Percentiles rank a stretch among this genome's conserved stretches.
Conservation (phyloP, 2,888 invertebrate species). For the Hyles lineata region DNA sequence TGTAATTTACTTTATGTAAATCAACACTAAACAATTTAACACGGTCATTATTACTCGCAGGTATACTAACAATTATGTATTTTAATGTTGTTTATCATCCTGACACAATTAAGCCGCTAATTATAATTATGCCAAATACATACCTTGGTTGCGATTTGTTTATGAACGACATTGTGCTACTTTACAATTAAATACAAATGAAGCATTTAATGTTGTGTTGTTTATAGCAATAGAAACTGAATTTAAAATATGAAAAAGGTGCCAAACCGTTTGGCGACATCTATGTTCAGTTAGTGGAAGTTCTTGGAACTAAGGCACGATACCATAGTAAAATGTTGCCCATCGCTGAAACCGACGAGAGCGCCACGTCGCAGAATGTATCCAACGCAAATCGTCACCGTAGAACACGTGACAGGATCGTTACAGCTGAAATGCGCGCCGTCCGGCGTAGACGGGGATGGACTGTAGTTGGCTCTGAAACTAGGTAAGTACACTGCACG, state of each 20-base stretch:
- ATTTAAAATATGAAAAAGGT: neutral
- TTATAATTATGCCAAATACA: too few species aligned
- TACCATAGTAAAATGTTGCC: slow-evolving; percentile 64
- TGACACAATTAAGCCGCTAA: too few species aligned
- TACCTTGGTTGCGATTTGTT: neutral
- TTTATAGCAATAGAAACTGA: slow-evolving; percentile 1
- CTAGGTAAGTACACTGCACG: slow-evolving; percentile 83
- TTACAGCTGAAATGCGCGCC: slow-evolving; percentile 78
- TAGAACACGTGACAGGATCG: slow-evolving; percentile 72
- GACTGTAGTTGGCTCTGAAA: slow-evolving; percentile 91
- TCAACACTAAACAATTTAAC: neutral
- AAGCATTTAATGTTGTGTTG: neutral
- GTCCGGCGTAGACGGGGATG: slow-evolving; percentile 88
- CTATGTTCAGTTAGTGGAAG: slow-evolving; percentile 18
- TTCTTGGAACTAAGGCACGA: slow-evolving; percentile 20
- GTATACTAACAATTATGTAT: too few species aligned
- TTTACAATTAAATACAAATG: slow-evolving; percentile 7
- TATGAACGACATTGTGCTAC: slow-evolving; percentile 7
- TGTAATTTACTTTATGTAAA: neutral
- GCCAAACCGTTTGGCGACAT: slow-evolving; percentile 11
- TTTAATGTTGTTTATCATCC: too few species aligned
- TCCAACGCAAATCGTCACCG: slow-evolving; percentile 67
- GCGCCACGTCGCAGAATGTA: slow-evolving; percentile 55
- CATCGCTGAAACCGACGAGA: slow-evolving; percentile 75
- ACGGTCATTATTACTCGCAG: neutral